Conservation (phyloP, 2,888 invertebrate genomes). For the Lycia hirtaria region DNA sequence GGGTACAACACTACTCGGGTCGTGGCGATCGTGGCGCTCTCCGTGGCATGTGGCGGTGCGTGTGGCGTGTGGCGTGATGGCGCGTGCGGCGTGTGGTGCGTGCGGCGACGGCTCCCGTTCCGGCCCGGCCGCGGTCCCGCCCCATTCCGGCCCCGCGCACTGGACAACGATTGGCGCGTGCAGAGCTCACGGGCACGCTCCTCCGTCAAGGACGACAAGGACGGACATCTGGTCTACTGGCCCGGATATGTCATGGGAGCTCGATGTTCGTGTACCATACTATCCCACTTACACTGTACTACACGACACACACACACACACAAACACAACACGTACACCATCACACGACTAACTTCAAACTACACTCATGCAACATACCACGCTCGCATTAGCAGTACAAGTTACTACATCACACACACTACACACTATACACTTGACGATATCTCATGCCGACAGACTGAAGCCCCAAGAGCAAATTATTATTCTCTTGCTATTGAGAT, state of each 20-base stretch:
- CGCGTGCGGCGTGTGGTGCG: constrained; percentile 46
- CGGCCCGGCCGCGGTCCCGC: constrained; percentile 46
- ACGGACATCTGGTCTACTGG: constrained; percentile 99
- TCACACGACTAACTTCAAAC: constrained; percentile 22
- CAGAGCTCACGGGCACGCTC: constrained; percentile 94
- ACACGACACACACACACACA: constrained; percentile 37
- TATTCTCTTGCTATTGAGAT: constrained; percentile 37
- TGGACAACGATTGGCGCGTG: constrained; percentile 59
- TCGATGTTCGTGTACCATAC: constrained; percentile 97
- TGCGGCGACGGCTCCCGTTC: constrained; percentile 37
- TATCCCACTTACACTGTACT: constrained; percentile 55
- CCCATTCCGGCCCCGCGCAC: constrained; percentile 41
- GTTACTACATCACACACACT: constrained; percentile 26
- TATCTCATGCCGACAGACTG: constrained; percentile 33
- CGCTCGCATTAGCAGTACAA: background rate
- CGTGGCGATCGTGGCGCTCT: constrained; percentile 83
- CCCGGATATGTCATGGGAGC: constrained; percentile 99
- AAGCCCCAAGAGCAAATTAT: constrained; percentile 38
- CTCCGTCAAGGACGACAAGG: constrained; percentile 99
- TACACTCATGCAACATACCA: constrained; percentile 35
- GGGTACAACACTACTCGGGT: constrained; percentile 86
- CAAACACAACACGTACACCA: constrained; percentile 37
- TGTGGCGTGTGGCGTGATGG: constrained; percentile 36
- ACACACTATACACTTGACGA: constrained; percentile 31
- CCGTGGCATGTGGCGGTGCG: constrained; percentile 66